Base-by-base conservation (phyloP, 2,888 invertebrate species). In the Epsilonema sp. region DNA sequence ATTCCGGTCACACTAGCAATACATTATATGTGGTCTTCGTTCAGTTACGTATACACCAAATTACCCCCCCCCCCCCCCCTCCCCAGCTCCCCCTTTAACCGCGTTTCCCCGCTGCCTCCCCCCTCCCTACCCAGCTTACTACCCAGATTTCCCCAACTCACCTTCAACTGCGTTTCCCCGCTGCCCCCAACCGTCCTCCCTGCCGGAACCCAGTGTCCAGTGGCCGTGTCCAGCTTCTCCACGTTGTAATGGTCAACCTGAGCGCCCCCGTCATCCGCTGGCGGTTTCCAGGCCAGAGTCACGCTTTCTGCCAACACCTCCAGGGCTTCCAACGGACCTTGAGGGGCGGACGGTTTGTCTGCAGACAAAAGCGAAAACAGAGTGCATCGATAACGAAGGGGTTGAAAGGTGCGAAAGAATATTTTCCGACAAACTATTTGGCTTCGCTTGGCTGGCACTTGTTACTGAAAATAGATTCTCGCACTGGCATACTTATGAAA, bases 141-240 rank as follows among this genome's bases (percentile, higher is more conserved):
- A n/a, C n/a, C n/a, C n/a, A n/a, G n/a, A n/a, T n/a, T n/a, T n/a
- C n/a, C n/a, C n/a, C n/a, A n/a, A n/a, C n/a, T 31, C 16, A 31
- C 31, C 31, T 31, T 31, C 39, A 39, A 8, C 8, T n/a, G 5
- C 8, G 39, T 39, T n/a, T n/a, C n/a, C n/a, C n/a, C n/a, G 5
- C 16, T 41, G 21, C 56, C 54, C 16, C 56, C 58, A 8, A 42
- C 51, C 5, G 64, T 63, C 70, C 90, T 89, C 44, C 85, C 89
- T 45, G 86, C 87, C 22, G 89, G 85, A 54, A 89, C 80, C 89
- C 89, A 89, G 61, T 85, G 76, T 38, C 90, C 90, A 36, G 84
- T 86, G 53, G 87, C 86, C 72, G 85, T 75, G 63, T 92, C 92
- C 83, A 90, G 84, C 65, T 89, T 87, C 68, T 97, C 97, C 1